A percentile compares a stretch with the other conserved stretches of the same genome.
phyloP scores from a whole-genome alignment of 2,113 vertebrate genomes.

The Apteryx owenii region DNA sequence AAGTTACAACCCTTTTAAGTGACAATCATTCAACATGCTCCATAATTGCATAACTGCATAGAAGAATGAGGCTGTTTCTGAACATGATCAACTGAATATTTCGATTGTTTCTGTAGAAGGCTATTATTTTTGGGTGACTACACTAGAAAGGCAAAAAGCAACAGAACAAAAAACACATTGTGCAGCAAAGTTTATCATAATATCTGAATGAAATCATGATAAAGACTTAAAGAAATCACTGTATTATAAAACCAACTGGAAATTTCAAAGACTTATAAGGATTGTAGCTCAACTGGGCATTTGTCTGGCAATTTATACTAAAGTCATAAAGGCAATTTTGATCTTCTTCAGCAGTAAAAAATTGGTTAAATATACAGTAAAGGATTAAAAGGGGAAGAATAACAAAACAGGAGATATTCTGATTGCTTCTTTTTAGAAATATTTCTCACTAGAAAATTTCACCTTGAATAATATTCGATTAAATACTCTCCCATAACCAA shows the following conservation, averaged over 20 bases:
- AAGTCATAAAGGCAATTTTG: neutral
- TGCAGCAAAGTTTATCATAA: neutral
- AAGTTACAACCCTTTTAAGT: slow-evolving; percentile 63
- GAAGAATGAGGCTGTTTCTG: neutral
- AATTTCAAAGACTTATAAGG: slow-evolving; percentile 10
- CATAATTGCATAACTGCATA: slow-evolving; percentile 7
- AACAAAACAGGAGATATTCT: neutral
- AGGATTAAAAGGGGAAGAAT: neutral
- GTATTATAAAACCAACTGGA: slow-evolving; percentile 12
- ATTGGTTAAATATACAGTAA: neutral
- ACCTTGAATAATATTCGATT: neutral
- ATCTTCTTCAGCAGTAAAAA: neutral
- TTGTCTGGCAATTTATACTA: slow-evolving; percentile 14
- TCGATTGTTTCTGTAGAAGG: slow-evolving; percentile 6
- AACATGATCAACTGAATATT: neutral
- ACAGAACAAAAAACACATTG: neutral
- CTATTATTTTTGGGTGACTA: slow-evolving; percentile 29
- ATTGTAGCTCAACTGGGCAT: neutral
- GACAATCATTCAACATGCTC: slow-evolving; percentile 54
- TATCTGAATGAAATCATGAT: neutral
- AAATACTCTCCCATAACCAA: neutral
- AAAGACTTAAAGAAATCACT: slow-evolving; percentile 31
- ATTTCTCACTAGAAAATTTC: neutral
- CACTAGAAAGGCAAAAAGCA: neutral
- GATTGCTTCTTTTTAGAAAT: neutral